Evolutionary conservation across 2,888 invertebrate species (phyloP).

Genomic region (Drosophila flavopinicola): DNA sequence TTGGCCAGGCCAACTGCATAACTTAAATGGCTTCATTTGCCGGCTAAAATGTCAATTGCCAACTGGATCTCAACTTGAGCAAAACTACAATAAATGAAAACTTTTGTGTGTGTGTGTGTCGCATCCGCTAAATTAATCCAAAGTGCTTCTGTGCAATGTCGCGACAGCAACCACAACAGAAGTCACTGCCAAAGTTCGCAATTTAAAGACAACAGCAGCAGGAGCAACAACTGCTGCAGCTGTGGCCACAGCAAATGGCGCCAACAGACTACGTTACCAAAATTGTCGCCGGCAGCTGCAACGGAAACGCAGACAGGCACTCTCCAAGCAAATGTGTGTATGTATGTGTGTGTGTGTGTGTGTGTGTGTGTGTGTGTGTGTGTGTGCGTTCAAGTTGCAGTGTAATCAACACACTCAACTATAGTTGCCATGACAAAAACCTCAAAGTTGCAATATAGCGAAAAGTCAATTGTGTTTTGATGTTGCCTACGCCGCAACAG

Average conservation of each 20-base stretch:
- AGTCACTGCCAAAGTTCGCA: slow-evolving; percentile 65
- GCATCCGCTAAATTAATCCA: slow-evolving; percentile 74
- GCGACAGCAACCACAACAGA: slow-evolving; percentile 45
- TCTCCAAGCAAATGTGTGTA: slow-evolving; percentile 3
- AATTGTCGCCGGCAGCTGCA: slow-evolving; percentile 61
- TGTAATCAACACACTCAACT: slow-evolving; percentile 45
- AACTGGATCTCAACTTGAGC: slow-evolving; percentile 31
- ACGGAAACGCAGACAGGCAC: slow-evolving; percentile 61
- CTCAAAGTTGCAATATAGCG: slow-evolving; percentile 69
- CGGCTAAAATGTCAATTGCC: slow-evolving; percentile 65
- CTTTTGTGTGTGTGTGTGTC: slow-evolving; percentile 32
- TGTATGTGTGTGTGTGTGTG: too few relatives aligned
- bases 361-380: too few relatives aligned
- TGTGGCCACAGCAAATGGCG: slow-evolving; percentile 48
- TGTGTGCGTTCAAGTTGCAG: slow-evolving; percentile 21
- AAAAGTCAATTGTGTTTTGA: slow-evolving; percentile 78
- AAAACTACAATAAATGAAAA: slow-evolving; percentile 51
- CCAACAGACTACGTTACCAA: slow-evolving; percentile 41
- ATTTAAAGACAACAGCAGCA: slow-evolving; percentile 55
- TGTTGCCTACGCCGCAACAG: slow-evolving; percentile 53
- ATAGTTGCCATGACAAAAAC: slow-evolving; percentile 52
- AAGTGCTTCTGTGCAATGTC: slow-evolving; percentile 49
- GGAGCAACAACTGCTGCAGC: slow-evolving; percentile 26
- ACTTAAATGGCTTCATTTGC: slow-evolving; percentile 72
- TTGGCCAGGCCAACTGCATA: slow-evolving; percentile 30